Evolutionary conservation across 2,113 vertebrate genomes (phyloP).

Genomic region (Lepus europaeus): DNA sequence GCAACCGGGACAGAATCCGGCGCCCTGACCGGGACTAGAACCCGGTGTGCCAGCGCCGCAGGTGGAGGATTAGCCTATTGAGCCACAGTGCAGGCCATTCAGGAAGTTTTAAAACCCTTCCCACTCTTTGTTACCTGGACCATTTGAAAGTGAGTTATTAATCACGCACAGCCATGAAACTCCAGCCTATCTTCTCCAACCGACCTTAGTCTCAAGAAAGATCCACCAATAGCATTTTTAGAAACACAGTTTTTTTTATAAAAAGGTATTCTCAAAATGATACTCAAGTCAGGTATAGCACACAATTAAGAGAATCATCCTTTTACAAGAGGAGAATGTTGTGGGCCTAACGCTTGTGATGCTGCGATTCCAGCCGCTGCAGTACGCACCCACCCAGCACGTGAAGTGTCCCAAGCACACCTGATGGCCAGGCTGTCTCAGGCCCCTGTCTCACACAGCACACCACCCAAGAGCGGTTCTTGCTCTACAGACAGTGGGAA

Average conservation of each 20-base stretch:
- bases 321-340: background rate
- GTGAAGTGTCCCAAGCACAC: too few relatives aligned
- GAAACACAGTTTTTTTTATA: slow-evolving; percentile 10
- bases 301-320: background rate
- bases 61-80: too few relatives aligned
- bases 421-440: background rate
- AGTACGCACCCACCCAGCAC: background rate
- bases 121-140: background rate
- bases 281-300: background rate
- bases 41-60: too few relatives aligned
- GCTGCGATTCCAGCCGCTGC: background rate
- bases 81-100: too few relatives aligned
- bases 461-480: background rate
- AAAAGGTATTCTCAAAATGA: slow-evolving; percentile 12
- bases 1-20: too few relatives aligned
- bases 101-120: background rate
- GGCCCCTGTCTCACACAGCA: background rate
- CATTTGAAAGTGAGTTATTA: background rate
- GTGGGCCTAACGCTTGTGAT: background rate
- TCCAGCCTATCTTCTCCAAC: background rate
- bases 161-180: background rate
- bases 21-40: too few relatives aligned
- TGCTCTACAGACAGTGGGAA: background rate
- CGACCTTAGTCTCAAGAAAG: background rate
- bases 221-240: background rate